phyloP scores from a whole-genome alignment of 2,797 vertebrate species.

The Crypturellus tataupa region DNA sequence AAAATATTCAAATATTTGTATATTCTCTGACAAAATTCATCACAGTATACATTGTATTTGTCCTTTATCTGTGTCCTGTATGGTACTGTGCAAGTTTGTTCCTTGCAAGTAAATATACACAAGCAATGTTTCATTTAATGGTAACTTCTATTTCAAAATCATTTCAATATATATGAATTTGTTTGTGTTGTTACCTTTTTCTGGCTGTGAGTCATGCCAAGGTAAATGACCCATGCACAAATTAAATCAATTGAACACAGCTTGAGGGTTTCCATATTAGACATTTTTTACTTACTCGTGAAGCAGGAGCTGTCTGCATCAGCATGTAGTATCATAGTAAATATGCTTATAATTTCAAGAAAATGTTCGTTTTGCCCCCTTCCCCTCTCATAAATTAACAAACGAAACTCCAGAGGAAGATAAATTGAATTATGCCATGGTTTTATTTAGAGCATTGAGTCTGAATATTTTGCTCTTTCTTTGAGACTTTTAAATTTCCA shows the following conservation, averaged over 20 bases:
- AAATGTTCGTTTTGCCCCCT: not conserved
- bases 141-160: not conserved
- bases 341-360: not conserved
- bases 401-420: not conserved
- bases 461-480: constrained; percentile 20
- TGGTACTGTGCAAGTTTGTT: not conserved
- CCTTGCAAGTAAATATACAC: not conserved
- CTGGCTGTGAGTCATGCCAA: not conserved
- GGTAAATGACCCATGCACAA: not conserved
- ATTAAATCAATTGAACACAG: not conserved
- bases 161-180: not conserved
- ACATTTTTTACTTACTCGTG: not conserved
- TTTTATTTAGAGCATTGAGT: not conserved
- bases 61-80: not conserved
- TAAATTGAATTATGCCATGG: not conserved
- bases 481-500: constrained; percentile 1
- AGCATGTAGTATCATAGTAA: not conserved
- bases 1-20: not conserved
- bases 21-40: not conserved
- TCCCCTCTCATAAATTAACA: not conserved
- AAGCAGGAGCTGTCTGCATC: not conserved
- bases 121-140: not conserved
- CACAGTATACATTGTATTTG: not conserved
- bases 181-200: not conserved
- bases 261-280: not conserved